Percentiles rank a stretch among this genome's conserved stretches.
phyloP scores from a whole-genome alignment of 2,888 invertebrate genomes.

The Hemistola chrysoprasaria region DNA sequence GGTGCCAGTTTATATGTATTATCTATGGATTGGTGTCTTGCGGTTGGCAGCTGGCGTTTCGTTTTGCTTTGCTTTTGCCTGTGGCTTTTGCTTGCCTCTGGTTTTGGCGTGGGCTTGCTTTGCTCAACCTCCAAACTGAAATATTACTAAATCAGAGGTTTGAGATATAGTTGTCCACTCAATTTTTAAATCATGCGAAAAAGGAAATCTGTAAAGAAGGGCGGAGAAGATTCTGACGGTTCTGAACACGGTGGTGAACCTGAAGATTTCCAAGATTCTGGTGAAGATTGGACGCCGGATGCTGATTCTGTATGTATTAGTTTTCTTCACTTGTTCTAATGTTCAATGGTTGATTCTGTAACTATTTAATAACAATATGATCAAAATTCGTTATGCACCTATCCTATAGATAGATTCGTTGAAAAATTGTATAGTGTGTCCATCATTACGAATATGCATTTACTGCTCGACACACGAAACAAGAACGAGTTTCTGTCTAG shows the following conservation, averaged over 20 bases:
- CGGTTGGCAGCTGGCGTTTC: too few relatives aligned
- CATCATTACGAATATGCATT: too few relatives aligned
- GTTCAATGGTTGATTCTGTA: neutral
- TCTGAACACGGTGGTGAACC: slow-evolving; percentile 72
- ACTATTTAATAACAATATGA: slow-evolving; percentile 1
- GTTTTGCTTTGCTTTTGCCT: neutral
- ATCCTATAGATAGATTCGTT: too few relatives aligned
- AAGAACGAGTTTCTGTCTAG: too few relatives aligned
- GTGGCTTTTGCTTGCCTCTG: slow-evolving; percentile 10
- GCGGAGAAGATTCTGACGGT: slow-evolving; percentile 67
- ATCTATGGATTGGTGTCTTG: too few relatives aligned
- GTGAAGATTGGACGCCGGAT: slow-evolving; percentile 81
- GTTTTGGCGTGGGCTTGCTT: slow-evolving; percentile 24
- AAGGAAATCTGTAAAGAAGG: slow-evolving; percentile 73
- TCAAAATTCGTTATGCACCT: neutral
- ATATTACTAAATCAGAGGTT: slow-evolving; percentile 1
- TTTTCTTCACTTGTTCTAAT: slow-evolving; percentile 3
- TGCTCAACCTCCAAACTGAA: too few relatives aligned
- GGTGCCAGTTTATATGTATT: too few relatives aligned
- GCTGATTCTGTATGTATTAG: slow-evolving; percentile 67
- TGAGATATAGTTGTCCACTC: slow-evolving; percentile 1
- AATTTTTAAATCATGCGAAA: slow-evolving; percentile 59
- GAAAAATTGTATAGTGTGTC: too few relatives aligned
- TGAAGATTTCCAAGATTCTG: slow-evolving; percentile 80
- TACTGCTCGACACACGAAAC: too few relatives aligned